Base-by-base conservation (phyloP, 2,888 invertebrate species). In the Drosophila emarginata region DNA sequence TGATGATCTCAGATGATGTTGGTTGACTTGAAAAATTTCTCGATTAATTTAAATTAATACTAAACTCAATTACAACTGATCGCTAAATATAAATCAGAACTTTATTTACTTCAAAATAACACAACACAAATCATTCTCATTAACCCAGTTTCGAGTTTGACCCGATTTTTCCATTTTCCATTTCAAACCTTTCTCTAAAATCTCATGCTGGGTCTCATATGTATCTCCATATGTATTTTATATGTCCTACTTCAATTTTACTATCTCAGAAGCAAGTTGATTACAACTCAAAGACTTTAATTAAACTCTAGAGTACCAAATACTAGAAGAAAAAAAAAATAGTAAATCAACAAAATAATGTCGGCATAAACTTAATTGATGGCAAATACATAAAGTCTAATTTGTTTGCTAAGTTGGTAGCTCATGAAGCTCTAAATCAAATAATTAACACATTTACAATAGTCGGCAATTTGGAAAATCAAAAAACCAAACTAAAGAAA, bases 391-490 rank as follows among this genome's bases (percentile, higher is more conserved):
- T 52, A 61, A 60, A 56, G 40, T 60, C 50, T 65, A 69, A 78
- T 71, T 63, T 72, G 64, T 66, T 67, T 63, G 65, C 60, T 58
- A 59, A 72, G 71, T 58, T 57, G 64, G 67, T 64, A 78, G 70
- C 50, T 64, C 14, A 62, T 66, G 64, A 53, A 58, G 66, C 83
- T 59, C 60, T 60, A 68, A 68, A 73, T 77, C 76, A 80, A 86
- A 78, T 77, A 66, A 83, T 83, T 86, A 78, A 77, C 80, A 83
- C 82, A 79, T 72, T 67, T 77, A 51, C 68, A 28, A 64, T 65
- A 58, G 52, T 37, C 51, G 36, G 9, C 45, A 45, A 45, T 18
- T 28, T 28, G 28, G 28, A 5, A 45, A 45, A 18, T 11, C 2
- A 21, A 60, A 63, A 61, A 36, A 52, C 51, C 64, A 69, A 77